Evolutionary conservation across 92 coral and sea anemone species (phyloP).

Genomic region (Nematostella vectensis): DNA sequence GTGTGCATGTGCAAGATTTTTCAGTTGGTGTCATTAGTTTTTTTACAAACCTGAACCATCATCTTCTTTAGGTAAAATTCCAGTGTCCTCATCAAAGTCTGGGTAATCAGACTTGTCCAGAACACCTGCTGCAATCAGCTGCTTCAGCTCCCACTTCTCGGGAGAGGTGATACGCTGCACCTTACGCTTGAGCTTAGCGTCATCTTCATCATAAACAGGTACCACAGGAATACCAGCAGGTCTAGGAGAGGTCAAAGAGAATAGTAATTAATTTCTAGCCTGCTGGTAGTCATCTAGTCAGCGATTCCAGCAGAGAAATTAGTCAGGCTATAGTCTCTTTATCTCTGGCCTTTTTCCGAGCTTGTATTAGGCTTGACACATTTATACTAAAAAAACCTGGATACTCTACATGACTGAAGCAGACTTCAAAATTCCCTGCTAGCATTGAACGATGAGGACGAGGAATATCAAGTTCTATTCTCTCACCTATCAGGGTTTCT

Average conservation of each 20-base stretch:
- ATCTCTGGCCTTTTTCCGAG: too few relatives aligned
- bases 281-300: not conserved
- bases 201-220: constrained; percentile 88
- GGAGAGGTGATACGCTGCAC: constrained; percentile 95
- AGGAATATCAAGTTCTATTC: too few relatives aligned
- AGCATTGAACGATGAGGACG: too few relatives aligned
- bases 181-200: constrained; percentile 62
- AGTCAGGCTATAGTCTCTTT: too few relatives aligned
- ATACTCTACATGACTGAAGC: too few relatives aligned
- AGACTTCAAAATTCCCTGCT: too few relatives aligned
- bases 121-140: constrained; percentile 96
- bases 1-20: too few relatives aligned
- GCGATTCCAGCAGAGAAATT: too few relatives aligned
- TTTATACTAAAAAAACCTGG: too few relatives aligned
- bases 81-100: constrained; percentile 97
- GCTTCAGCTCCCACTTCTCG: constrained; percentile 98
- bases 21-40: too few relatives aligned
- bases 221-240: constrained; percentile 93
- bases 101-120: constrained; percentile 94
- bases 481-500: constrained; percentile 87
- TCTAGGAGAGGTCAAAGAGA: too few relatives aligned
- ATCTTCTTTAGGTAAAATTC: constrained; percentile 77
- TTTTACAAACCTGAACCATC: constrained; percentile 71
- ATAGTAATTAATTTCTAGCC: not conserved
- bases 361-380: too few relatives aligned